Base-by-base conservation (phyloP, 2,888 invertebrate genomes). In the Chesias legatella region DNA sequence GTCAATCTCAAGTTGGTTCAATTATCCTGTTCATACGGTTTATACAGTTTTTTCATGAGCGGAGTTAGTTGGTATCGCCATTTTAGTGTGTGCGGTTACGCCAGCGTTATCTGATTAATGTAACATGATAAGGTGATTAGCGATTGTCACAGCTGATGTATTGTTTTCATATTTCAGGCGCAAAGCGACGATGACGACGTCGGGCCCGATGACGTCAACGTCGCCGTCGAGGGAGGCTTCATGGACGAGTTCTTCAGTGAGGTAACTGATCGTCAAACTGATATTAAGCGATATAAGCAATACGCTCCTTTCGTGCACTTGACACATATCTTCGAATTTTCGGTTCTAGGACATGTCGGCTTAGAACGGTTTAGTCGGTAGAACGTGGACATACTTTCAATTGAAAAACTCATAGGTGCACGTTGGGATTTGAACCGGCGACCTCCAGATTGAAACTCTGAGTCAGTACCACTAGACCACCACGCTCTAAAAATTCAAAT, bases 211-310 rank as follows among this genome's bases (percentile, higher is more conserved):
- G 98, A 98, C 82, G 97, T 97, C 86, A 95, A 97, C 84, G 97
- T 98, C 90, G 96, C 94, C 81, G 96, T 98, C 75, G 98, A 98
- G 84, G 94, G 94, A 62, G 97, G 97, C 73, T 98, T 97, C 90
- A 99, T 99, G 98, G 98, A 99, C 84, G 98, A 98, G 85, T 99
- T 99, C 91, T 99, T 99, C 90, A 97, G 97, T 88, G 99, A 99
- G 94, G 97, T 97, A 80, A 90, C 90, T 22, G 3, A 11, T 17
- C 13, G n/a, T n/a, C n/a, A n/a, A n/a, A n/a, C n/a, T n/a, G n/a
- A n/a, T n/a, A n/a, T n/a, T n/a, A n/a, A n/a, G n/a, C n/a, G n/a
- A n/a, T n/a, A n/a, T n/a, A n/a, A n/a, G n/a, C n/a, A n/a, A n/a
- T n/a, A n/a, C n/a, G n/a, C n/a, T n/a, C n/a, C n/a, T n/a, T n/a